A percentile compares a stretch with the other conserved stretches of the same genome.
These are phyloP conservation scores for Drosophila sucinea DNA, from an alignment of 1,140 invertebrate species.

Conservation along the genomic window DNA sequence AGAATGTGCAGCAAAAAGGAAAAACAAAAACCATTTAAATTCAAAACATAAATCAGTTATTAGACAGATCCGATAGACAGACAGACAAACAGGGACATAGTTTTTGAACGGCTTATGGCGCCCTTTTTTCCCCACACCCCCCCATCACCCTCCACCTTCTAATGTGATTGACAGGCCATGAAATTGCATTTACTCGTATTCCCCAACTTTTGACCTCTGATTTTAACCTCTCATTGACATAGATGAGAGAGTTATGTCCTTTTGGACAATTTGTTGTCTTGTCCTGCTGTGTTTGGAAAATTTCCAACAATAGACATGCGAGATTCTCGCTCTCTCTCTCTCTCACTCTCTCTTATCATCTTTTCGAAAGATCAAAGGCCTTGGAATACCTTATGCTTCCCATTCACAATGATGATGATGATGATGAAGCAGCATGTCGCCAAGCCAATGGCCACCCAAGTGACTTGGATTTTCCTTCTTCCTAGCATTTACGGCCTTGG, in stretches of 20 bases:
- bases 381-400: constrained; percentile 19
- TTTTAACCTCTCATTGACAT: not conserved
- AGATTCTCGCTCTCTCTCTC: not conserved
- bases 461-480: not conserved
- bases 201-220: constrained; percentile 23
- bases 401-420: constrained; percentile 6
- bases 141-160: not conserved
- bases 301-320: not conserved
- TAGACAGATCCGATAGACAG: not conserved
- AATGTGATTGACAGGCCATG: constrained; percentile 69
- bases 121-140: constrained; percentile 26
- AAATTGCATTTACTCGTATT: constrained; percentile 60
- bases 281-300: constrained; percentile 28
- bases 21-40: constrained; percentile 6
- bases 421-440: constrained; percentile 1
- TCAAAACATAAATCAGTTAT: constrained; percentile 50
- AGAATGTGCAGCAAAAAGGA: constrained; percentile 19
- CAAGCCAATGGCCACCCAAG: constrained; percentile 3
- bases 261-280: not conserved
- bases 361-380: constrained; percentile 30
- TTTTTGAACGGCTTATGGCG: constrained; percentile 1
- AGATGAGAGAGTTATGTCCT: constrained; percentile 5
- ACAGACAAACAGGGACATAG: constrained; percentile 1
- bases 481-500: constrained; percentile 5
- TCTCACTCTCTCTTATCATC: constrained; percentile 8